phyloP scores from a whole-genome alignment of 2,888 invertebrate species.

The Drosophila kambysellisi region DNA sequence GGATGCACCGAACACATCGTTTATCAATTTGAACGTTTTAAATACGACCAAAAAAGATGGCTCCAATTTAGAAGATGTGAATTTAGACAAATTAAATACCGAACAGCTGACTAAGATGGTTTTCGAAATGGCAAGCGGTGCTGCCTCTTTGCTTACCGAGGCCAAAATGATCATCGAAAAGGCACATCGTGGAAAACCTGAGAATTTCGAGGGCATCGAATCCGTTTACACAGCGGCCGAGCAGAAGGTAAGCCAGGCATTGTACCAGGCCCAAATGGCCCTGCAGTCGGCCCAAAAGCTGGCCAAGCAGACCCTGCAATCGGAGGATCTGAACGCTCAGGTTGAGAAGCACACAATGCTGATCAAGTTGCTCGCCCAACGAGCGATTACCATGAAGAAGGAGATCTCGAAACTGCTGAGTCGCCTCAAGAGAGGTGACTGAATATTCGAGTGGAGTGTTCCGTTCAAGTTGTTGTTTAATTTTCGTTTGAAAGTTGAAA shows the following conservation, averaged over 20 bases:
- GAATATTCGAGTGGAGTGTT: not conserved
- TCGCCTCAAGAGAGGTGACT: slow-evolving; percentile 33
- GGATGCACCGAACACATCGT: not conserved
- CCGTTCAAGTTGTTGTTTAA: slow-evolving; percentile 37
- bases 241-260: slow-evolving; percentile 39
- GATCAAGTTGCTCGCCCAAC: slow-evolving; percentile 57
- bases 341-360: slow-evolving; percentile 63
- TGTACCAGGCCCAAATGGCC: slow-evolving; percentile 54
- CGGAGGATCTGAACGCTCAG: slow-evolving; percentile 25
- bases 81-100: not conserved
- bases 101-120: slow-evolving; percentile 38
- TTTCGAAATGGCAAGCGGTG: slow-evolving; percentile 41
- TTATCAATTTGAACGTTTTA: not conserved
- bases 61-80: not conserved
- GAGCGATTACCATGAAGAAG: slow-evolving; percentile 48
- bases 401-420: slow-evolving; percentile 54
- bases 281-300: slow-evolving; percentile 48
- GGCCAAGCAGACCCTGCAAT: slow-evolving; percentile 23
- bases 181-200: not conserved
- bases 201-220: slow-evolving; percentile 14
- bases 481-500: slow-evolving; percentile 59
- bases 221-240: slow-evolving; percentile 44
- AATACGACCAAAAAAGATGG: not conserved
- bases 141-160: slow-evolving; percentile 49
- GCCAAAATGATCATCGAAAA: slow-evolving; percentile 42